Percentiles rank a stretch among this genome's conserved stretches.
Conservation (phyloP, 2,113 vertebrate genomes). For the Cranoglanis bouderius region DNA sequence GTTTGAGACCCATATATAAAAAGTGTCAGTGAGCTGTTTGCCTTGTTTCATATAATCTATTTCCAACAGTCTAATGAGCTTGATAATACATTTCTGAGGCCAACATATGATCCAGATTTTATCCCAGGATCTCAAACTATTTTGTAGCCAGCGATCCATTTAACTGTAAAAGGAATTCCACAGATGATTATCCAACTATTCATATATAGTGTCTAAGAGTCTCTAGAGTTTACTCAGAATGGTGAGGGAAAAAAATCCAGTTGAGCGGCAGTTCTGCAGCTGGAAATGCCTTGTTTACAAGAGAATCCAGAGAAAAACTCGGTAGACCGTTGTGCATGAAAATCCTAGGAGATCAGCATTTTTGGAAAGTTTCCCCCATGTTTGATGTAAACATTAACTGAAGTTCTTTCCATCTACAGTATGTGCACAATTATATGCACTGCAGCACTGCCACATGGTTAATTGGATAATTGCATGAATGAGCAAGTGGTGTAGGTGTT, state of each 20-base stretch:
- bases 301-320: neutral
- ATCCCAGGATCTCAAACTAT: neutral
- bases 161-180: neutral
- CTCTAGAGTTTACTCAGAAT: neutral
- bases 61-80: neutral
- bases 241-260: neutral
- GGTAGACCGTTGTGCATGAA: neutral
- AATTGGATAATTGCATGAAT: neutral
- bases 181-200: neutral
- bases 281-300: neutral
- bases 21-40: neutral
- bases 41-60: neutral
- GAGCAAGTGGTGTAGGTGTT: neutral
- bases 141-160: neutral
- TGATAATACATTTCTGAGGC: neutral
- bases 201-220: neutral
- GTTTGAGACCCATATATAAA: neutral
- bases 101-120: neutral
- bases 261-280: neutral
- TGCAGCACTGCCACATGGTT: neutral
- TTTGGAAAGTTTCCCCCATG: neutral
- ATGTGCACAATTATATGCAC: neutral
- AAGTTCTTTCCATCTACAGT: neutral
- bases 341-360: neutral
- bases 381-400: neutral